These are phyloP conservation scores for Caradrina clavipalpis DNA, from an alignment of 2,888 invertebrate genomes.

Conservation along the genomic window DNA sequence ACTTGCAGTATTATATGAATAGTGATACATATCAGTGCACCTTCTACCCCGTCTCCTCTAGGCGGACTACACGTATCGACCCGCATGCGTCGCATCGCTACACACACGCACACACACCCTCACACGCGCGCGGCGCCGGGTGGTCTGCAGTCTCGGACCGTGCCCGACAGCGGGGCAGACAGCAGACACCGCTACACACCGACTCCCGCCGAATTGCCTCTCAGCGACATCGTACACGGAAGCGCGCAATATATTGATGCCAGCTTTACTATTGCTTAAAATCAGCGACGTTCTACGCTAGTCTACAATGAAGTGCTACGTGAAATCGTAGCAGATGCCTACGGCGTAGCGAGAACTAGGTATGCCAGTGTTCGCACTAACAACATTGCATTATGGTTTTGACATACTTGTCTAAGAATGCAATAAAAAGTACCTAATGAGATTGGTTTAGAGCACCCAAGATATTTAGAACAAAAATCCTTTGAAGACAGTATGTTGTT, in stretches of 20 bases:
- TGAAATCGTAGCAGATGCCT: slow-evolving; percentile 20
- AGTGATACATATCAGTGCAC: not conserved
- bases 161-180: slow-evolving; percentile 7
- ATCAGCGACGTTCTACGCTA: not conserved
- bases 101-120: slow-evolving; percentile 13
- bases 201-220: slow-evolving; percentile 17
- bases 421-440: not conserved
- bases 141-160: slow-evolving; percentile 34
- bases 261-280: slow-evolving; percentile 8
- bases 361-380: not conserved
- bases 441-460: not conserved
- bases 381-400: not conserved
- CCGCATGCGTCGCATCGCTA: slow-evolving; percentile 40
- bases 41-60: slow-evolving; percentile 8
- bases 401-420: not conserved
- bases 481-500: not conserved
- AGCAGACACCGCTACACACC: not conserved
- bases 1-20: too few relatives aligned
- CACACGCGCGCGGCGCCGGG: slow-evolving; percentile 19
- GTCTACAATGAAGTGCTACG: slow-evolving; percentile 18
- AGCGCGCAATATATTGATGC: slow-evolving; percentile 3
- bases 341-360: slow-evolving; percentile 16
- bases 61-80: slow-evolving; percentile 33
- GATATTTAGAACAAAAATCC: not conserved
- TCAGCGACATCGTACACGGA: slow-evolving; percentile 18